Percentiles rank a stretch among this genome's conserved stretches.
Conservation (phyloP, 35 echinoderm and acorn worm genomes). For the Eucidaris tribuloides region DNA sequence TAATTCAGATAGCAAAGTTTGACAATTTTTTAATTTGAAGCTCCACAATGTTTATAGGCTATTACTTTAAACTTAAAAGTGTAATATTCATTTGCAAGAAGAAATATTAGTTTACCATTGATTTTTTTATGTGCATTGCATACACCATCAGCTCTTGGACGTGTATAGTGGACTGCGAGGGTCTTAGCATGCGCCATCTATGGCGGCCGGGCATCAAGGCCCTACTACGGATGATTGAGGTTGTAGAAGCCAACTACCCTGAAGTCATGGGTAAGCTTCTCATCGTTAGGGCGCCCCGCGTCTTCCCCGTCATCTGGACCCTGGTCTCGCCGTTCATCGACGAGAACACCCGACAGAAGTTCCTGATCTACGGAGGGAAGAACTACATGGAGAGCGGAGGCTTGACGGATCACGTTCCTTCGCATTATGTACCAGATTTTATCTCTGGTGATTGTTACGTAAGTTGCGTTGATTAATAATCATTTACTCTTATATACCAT, state of each 20-base stretch:
- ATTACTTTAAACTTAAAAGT: too few species aligned
- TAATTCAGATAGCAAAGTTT: too few species aligned
- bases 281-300: slow-evolving; percentile 85
- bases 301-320: slow-evolving; percentile 96
- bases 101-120: too few species aligned
- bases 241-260: slow-evolving; percentile 94
- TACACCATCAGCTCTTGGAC: slow-evolving; percentile 97
- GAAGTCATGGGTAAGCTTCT: slow-evolving; percentile 89
- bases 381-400: slow-evolving; percentile 87
- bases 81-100: too few species aligned
- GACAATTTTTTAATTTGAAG: too few species aligned
- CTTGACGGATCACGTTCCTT: slow-evolving; percentile 72
- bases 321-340: slow-evolving; percentile 91
- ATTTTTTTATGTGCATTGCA: too few species aligned
- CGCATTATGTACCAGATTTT: slow-evolving; percentile 76
- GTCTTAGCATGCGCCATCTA: slow-evolving; percentile 86
- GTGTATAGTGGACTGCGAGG: slow-evolving; percentile 80
- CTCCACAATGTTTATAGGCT: too few species aligned
- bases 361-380: slow-evolving; percentile 91
- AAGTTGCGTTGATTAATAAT: slow-evolving; percentile 62
- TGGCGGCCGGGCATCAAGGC: slow-evolving; percentile 93
- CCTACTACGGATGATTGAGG: slow-evolving; percentile 87
- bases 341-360: slow-evolving; percentile 94
- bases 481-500: too few species aligned
- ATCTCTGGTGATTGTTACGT: slow-evolving; percentile 81